Evolutionary conservation across 92 coral and sea anemone species (phyloP).

Genomic region (Anthopleura xanthogrammica): DNA sequence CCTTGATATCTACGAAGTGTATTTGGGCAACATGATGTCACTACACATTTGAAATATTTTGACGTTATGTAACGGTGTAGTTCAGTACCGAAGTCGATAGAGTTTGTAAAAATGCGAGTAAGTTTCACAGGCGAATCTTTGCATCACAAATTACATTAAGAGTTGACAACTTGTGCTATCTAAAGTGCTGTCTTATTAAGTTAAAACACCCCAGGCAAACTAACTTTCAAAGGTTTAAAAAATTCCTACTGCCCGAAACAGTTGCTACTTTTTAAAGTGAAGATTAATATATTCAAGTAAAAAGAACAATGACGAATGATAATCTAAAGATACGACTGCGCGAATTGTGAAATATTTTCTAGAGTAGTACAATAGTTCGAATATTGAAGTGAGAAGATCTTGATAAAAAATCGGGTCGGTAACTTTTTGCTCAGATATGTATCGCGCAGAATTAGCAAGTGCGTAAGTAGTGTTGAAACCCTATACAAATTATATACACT

Average conservation of each 20-base stretch:
- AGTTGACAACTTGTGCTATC: neutral
- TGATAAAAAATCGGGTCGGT: conserved; percentile 1
- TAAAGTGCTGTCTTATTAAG: neutral
- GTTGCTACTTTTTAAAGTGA: neutral
- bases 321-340: neutral
- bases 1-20: neutral
- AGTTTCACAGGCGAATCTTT: neutral
- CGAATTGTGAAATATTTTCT: neutral
- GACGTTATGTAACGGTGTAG: neutral
- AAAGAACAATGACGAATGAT: neutral
- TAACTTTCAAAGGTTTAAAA: neutral
- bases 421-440: neutral
- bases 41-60: neutral
- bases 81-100: neutral
- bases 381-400: neutral
- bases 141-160: neutral
- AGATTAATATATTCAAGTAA: neutral
- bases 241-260: neutral
- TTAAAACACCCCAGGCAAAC: neutral
- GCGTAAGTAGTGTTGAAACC: conserved; percentile 9
- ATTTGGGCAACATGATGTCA: neutral
- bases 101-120: neutral
- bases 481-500: neutral
- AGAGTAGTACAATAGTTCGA: no score
- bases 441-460: conserved; percentile 8